Base-by-base conservation (phyloP, 2,888 invertebrate species). In the Trisateles emortualis region DNA sequence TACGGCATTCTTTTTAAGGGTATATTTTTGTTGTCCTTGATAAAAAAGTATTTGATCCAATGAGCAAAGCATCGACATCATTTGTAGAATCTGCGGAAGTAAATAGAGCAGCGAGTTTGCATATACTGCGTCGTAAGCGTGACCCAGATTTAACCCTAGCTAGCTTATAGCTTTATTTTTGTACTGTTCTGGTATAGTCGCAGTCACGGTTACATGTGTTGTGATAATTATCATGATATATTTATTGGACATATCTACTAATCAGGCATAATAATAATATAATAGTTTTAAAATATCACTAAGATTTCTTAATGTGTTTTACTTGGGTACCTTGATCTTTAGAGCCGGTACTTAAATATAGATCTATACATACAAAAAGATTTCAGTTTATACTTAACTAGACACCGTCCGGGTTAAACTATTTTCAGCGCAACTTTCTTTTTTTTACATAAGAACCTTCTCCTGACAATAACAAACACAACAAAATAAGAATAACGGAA, bases 111-210 rank as follows among this genome's bases (percentile, higher is more conserved):
- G 26, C 26, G 32, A 29, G 35, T 48, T 46, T 55, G 57, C 60
- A 58, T 47, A 66, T 45, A 48, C 43, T 38, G 44, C 47, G 64
- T 49, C 47, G 61, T 57, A 22, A 56, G 50, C 52, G 36, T 64
- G 68, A 69, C 69, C 68, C 26, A 69, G 58, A 57, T 69, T 51
- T 39, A 46, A 10, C 44, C 41, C 52, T 45, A 56, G 59, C 30
- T 64, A 53, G 39, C 29, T 36, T 49, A 52, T 39, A 52, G 48
- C 14, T 54, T n/a, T 32, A 39, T 48, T 47, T 44, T 45, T 44
- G 26, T 26, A 6, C 8, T 32, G 41, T 48, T 50, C 49, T 47
- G 43, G 5, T 19, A 5, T 26, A 8, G 26, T 26, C 8, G 8
- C 26, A 8, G 26, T 3, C 8, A 26, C 26, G 5, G 22, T 22